Evolutionary conservation across 2,797 vertebrate genomes (phyloP), one percentile per base, ranked within the genome.

Genomic region (Melanotaenia boesemani): DNA sequence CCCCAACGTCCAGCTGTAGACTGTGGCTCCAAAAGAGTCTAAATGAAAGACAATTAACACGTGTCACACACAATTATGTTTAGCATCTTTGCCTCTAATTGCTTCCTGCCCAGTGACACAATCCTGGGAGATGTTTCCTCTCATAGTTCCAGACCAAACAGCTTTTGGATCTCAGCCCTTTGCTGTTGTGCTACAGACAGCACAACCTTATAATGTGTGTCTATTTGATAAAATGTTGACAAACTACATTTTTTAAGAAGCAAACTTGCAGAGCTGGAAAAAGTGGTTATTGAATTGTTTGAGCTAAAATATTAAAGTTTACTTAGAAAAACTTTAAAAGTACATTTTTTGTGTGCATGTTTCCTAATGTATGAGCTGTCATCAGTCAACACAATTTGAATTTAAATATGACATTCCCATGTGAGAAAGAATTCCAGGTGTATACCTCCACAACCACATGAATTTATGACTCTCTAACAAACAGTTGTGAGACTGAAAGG

Each of bases 21-120:
- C 70, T 61, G 81, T 28, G 69, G 63, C 76, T 81, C 74, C 81
- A 84, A 69, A 88, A 86, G 72, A 74, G 79, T 88, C 80, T 77
- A 87, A 91, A 92, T 90, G 89, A 93, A 90, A 87, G 74, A 76
- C 88, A 56, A 91, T 93, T 94, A 94, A 84, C 86, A 86, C 81
- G 81, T 91, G 91, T 91, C 92, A 88, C 90, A 90, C 64, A 41
- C 84, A 86, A 85, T 93, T 92, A 91, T 78, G 85, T 88, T 93
- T 80, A 88, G 87, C 87, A 88, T 80, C 86, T 88, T 78, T 71
- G 78, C 77, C 83, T 85, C 80, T 89, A 86, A 94, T 93, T 91
- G 86, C 70, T 74, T 85, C 90, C 86, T 93, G 86, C 85, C 79
- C 72, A 7, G 85, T 72, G 74, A 89, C 83, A 78, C 76, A 64